A percentile compares a stretch with the other conserved stretches of the same genome.
Evolutionary conservation across 2,888 invertebrate genomes (phyloP).

Genomic region (Papilio gigon): DNA sequence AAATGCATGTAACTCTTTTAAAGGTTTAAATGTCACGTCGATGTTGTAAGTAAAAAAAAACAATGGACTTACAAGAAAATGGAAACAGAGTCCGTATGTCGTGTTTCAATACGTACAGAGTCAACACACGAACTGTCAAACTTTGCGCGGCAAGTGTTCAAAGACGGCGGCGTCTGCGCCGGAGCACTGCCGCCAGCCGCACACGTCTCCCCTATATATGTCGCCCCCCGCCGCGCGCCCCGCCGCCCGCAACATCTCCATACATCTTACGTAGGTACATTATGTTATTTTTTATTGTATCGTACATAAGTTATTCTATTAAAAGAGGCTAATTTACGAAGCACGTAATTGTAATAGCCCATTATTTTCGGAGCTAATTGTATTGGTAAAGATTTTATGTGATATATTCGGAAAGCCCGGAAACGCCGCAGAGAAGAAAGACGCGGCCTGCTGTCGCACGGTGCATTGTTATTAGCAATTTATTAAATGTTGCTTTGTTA

Average conservation of each 20-base stretch:
- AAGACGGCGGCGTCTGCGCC: conserved; percentile 47
- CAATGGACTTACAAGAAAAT: conserved; percentile 23
- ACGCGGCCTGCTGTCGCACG: no score
- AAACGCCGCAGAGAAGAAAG: not conserved
- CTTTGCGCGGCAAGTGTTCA: conserved; percentile 46
- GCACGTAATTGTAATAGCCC: conserved; percentile 30
- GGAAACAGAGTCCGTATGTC: conserved; percentile 9
- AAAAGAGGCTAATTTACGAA: conserved; percentile 30
- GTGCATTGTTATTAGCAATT: not conserved
- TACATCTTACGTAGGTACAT: conserved; percentile 42
- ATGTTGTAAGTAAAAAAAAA: not conserved
- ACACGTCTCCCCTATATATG: conserved; percentile 67
- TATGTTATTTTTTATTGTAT: conserved; percentile 31
- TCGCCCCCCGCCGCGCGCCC: conserved; percentile 61
- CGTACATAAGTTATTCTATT: conserved; percentile 30
- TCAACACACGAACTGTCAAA: conserved; percentile 42
- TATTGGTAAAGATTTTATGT: conserved; percentile 3
- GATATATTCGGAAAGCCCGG: not conserved
- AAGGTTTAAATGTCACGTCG: not conserved
- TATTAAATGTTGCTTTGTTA: not conserved
- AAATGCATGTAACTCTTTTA: not conserved
- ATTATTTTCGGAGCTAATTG: conserved; percentile 23
- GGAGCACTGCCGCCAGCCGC: conserved; percentile 56
- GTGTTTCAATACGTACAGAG: conserved; percentile 27
- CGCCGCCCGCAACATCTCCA: conserved; percentile 27